Base-by-base conservation (phyloP, 2,888 invertebrate genomes). In the Synanthedon formicaeformis region DNA sequence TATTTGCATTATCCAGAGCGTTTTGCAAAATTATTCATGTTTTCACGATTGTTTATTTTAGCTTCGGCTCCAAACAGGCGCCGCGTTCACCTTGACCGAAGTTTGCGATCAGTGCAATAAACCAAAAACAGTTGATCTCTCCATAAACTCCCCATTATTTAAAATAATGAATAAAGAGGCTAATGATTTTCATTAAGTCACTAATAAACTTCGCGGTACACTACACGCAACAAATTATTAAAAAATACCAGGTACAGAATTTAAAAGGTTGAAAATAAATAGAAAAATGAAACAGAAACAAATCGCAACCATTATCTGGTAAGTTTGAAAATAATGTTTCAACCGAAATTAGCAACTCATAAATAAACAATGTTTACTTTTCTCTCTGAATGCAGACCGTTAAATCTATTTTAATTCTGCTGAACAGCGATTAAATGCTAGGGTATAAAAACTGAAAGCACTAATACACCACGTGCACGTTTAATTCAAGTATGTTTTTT, bases 41-140 rank as follows among this genome's bases (percentile, higher is more conserved):
- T 68, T 34, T 60, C 60, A 55, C 57, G 58, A 69, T 67, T 71
- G 71, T 75, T 76, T 82, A 78, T 77, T 75, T 79, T 72, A 65
- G 61, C 64, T 64, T 58, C 67, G 66, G 70, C 71, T 71, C 66
- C 67, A 58, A 60, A 51, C 65, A 61, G 79, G 75, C 78, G 78
- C 74, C 72, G 59, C 52, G 58, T 57, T 78, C 69, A 81, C 85
- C 82, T 86, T 86, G 82, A 81, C 78, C 78, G 75, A 58, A 65
- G 73, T 64, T 66, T 61, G 65, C 60, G 61, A 60, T 60, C 65
- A 60, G 67, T 69, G 73, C 69, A 72, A 69, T 61, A 69, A 70
- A 78, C 78, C 69, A 71, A 62, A 59, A 59, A 75, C 74, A 59
- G 62, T 56, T 71, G 73, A 73, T 73, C 77, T 78, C 64, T 64